Evolutionary conservation across 35 echinoderm and acorn worm genomes (phyloP).

Genomic region (Amphiura filiformis): DNA sequence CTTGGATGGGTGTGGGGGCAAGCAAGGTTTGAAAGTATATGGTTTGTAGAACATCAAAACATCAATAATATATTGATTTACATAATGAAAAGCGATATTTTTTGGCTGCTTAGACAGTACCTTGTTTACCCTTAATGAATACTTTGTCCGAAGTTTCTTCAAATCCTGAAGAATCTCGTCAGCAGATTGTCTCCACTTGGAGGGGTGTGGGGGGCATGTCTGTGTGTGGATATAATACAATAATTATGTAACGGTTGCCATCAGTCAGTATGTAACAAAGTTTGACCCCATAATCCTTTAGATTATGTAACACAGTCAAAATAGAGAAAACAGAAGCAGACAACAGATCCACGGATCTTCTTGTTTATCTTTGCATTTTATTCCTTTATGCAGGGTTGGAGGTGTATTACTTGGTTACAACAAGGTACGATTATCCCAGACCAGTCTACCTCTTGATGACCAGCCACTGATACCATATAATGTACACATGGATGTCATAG

Average conservation of each 20-base stretch:
- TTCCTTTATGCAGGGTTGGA: constrained; percentile 27
- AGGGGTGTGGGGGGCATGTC: too few relatives aligned
- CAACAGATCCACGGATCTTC: neutral
- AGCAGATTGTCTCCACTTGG: too few relatives aligned
- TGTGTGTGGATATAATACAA: too few relatives aligned
- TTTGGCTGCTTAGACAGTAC: too few relatives aligned
- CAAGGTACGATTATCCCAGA: constrained; percentile 51
- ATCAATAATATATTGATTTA: too few relatives aligned
- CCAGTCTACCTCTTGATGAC: constrained; percentile 64
- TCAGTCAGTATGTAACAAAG: neutral
- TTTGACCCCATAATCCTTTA: neutral
- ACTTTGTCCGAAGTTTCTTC: too few relatives aligned
- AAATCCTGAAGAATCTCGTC: too few relatives aligned
- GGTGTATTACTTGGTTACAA: constrained; percentile 58
- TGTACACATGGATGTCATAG: constrained; percentile 42
- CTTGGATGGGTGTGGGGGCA: too few relatives aligned
- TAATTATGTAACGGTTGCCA: neutral
- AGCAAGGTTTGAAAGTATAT: too few relatives aligned
- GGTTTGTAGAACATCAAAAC: too few relatives aligned
- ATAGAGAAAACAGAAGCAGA: neutral
- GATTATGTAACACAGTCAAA: neutral
- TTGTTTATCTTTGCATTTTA: neutral
- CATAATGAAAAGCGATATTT: too few relatives aligned
- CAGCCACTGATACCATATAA: constrained; percentile 62
- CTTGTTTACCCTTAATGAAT: too few relatives aligned